phyloP scores from a whole-genome alignment of 2,888 invertebrate species.

The Catotricha subobsoleta region DNA sequence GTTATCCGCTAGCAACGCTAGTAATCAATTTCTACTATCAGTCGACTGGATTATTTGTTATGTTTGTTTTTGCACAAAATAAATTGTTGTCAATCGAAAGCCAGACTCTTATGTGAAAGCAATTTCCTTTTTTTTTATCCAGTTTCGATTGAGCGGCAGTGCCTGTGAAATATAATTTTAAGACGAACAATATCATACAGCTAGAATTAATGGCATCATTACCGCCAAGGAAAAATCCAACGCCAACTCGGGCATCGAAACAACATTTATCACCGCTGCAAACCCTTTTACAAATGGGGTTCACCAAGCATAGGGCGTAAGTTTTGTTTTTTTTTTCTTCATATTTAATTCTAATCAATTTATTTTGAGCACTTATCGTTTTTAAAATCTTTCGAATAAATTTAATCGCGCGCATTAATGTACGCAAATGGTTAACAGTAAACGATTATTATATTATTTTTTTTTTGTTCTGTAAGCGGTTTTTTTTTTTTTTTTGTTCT shows the following conservation, averaged over 20 bases:
- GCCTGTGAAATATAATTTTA: too few relatives aligned
- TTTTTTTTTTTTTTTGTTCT: neutral
- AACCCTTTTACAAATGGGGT: constrained; percentile 74
- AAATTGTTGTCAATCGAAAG: too few relatives aligned
- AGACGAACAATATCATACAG: too few relatives aligned
- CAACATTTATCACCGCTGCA: constrained; percentile 60
- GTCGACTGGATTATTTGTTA: too few relatives aligned
- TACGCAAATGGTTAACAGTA: neutral
- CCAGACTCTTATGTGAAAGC: too few relatives aligned
- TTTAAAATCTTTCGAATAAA: too few relatives aligned
- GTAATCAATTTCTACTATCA: too few relatives aligned
- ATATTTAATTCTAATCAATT: neutral
- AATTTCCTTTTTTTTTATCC: too few relatives aligned
- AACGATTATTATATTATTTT: neutral
- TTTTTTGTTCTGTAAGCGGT: neutral
- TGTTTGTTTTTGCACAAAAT: too few relatives aligned
- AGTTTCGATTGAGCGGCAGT: too few relatives aligned
- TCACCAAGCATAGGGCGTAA: constrained; percentile 76
- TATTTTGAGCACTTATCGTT: neutral
- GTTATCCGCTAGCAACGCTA: too few relatives aligned
- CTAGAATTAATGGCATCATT: constrained; percentile 43
- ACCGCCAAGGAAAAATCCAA: constrained; percentile 58
- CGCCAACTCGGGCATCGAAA: constrained; percentile 51
- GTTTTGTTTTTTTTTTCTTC: constrained; percentile 23
- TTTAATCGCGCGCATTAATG: too few relatives aligned